Base-by-base conservation (phyloP, 2,113 vertebrate genomes). In the Malurus cyaneus region DNA sequence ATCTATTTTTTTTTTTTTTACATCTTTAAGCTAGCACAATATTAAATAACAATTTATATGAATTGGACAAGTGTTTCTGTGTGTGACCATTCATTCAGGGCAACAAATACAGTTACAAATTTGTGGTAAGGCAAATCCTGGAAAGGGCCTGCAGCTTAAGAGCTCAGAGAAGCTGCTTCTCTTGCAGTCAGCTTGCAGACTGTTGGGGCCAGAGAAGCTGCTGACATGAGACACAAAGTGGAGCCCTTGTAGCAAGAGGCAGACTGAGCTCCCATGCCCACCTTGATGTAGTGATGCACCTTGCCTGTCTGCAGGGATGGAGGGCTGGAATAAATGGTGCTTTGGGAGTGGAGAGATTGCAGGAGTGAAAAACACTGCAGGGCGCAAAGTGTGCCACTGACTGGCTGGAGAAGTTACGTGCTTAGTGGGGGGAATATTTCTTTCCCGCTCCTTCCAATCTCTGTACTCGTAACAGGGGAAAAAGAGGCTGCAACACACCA, bases 371-470 rank as follows among this genome's bases (percentile, higher is more conserved):
- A 94, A 61, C 46, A 81, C 26, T 39, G 10, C 34, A 78, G 32
- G 23, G 41, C 56, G 17, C 16, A 41, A 66, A 60, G 12, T 23
- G 14, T 69, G 26, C 3, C 23, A 41, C 14, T 39, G 67, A 18
- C 13, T 42, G 20, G 46, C 12, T 21, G n/a, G 14, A 67, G n/a
- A 31, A 71, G 2, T 34, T 57, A 36, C 0, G 1, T 49, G 10
- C 64, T 79, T 47, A 39, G 26, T 52, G 28, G 20, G 14, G 50
- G 9, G 12, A 91, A 20, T 5, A 31, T 1, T 19, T 85, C 70
- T 65, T 5, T 12, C 23, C 6, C 14, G 2, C 11, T 42, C 14
- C 3, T 79, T 86, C 11, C 24, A 36, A 34, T 32, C 21, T 71
- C 41, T 59, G 6, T 49, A 39, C 8, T 16, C 29, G 77, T 11